A percentile compares a stretch with the other conserved stretches of the same genome.
Evolutionary conservation across 2,888 invertebrate species (phyloP).

Genomic region (Tachina lurida): DNA sequence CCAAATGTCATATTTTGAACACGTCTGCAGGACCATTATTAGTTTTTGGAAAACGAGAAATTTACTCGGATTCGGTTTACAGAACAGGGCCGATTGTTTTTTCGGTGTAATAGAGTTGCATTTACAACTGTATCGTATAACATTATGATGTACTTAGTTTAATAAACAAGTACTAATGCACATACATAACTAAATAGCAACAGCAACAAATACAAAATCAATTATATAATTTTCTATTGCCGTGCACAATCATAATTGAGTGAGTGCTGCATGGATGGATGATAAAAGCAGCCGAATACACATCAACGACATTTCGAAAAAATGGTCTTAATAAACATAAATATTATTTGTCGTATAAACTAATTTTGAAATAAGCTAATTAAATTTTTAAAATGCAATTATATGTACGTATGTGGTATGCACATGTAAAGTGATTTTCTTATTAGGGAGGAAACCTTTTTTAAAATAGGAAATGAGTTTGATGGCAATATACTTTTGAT

Average conservation of each 20-base stretch:
- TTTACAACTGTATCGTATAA: constrained; percentile 52
- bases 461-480: not conserved
- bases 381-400: constrained; percentile 64
- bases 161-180: constrained; percentile 33
- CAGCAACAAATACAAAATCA: constrained; percentile 44
- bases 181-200: constrained; percentile 11
- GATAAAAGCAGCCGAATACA: constrained; percentile 20
- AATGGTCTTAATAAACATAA: constrained; percentile 47
- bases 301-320: constrained; percentile 28
- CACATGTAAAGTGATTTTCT: not conserved
- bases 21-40: too few species aligned
- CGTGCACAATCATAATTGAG: constrained; percentile 51
- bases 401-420: not conserved
- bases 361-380: constrained; percentile 64
- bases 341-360: constrained; percentile 62
- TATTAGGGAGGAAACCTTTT: constrained; percentile 20
- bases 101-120: not conserved
- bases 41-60: too few species aligned
- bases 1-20: too few species aligned
- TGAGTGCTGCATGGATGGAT: constrained; percentile 30
- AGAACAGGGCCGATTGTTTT: too few species aligned
- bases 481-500: too few species aligned
- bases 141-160: constrained; percentile 9
- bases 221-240: constrained; percentile 52
- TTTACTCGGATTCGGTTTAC: too few species aligned